Percentiles rank a stretch among this genome's conserved stretches.
These are phyloP conservation scores for Dysdera silvatica DNA, from an alignment of 1,140 invertebrate genomes.

Conservation along the genomic window DNA sequence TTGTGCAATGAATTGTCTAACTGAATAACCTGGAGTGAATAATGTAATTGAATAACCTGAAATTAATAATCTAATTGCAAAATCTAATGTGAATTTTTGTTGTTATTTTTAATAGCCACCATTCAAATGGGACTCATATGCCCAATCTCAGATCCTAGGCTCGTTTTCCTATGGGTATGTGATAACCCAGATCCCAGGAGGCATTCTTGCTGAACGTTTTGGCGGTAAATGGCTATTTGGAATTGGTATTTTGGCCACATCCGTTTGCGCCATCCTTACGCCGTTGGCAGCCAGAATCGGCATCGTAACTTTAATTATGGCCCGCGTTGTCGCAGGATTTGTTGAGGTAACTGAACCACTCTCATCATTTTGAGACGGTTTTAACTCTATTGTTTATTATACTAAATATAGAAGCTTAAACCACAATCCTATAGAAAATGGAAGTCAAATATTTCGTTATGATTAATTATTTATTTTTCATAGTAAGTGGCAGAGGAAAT, in stretches of 20 bases:
- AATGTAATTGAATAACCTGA: too few relatives aligned
- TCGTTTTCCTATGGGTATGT: conserved; percentile 82
- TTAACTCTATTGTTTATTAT: too few relatives aligned
- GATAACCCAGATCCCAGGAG: conserved; percentile 71
- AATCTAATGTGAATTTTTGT: neutral
- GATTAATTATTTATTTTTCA: too few relatives aligned
- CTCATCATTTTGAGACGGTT: too few relatives aligned
- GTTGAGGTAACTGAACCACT: conserved; percentile 7
- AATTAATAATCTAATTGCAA: too few relatives aligned
- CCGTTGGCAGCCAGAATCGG: conserved; percentile 15
- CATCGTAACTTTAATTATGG: neutral
- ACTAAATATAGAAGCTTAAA: too few relatives aligned
- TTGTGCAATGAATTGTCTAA: too few relatives aligned
- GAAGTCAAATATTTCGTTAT: too few relatives aligned
- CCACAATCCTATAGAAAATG: too few relatives aligned
- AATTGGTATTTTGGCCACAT: conserved; percentile 38
- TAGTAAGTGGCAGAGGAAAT: too few relatives aligned
- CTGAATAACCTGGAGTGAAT: too few relatives aligned
- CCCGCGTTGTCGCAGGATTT: neutral
- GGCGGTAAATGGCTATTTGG: conserved; percentile 79
- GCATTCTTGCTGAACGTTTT: conserved; percentile 62
- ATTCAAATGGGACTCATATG: conserved; percentile 31
- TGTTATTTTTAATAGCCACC: neutral
- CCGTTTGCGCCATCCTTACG: conserved; percentile 14
- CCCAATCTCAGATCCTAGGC: conserved; percentile 56